These are phyloP conservation scores for Stictonetta naevosa DNA, from an alignment of 2,113 vertebrate species.

Conservation along the genomic window DNA sequence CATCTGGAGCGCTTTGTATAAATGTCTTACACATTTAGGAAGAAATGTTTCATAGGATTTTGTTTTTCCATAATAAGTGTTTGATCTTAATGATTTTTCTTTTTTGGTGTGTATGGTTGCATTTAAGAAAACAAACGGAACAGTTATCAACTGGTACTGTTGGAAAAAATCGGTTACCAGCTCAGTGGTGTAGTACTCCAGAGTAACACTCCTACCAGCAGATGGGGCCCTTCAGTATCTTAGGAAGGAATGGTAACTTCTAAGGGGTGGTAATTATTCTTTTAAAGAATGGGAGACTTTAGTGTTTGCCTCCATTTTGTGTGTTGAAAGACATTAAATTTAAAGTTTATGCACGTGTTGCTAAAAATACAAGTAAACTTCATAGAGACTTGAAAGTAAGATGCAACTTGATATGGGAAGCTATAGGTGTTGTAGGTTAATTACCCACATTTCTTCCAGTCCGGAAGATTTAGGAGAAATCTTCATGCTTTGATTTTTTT, in stretches of 20 bases:
- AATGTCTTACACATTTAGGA: not conserved
- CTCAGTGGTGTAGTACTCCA: not conserved
- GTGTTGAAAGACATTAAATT: not conserved
- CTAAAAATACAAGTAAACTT: not conserved
- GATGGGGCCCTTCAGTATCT: constrained; percentile 11
- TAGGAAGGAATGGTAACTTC: not conserved
- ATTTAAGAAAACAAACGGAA: not conserved
- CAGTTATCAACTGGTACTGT: not conserved
- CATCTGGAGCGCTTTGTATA: not conserved
- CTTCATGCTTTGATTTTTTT: not conserved
- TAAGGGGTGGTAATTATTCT: too few species aligned
- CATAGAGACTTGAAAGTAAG: not conserved
- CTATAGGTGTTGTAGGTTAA: not conserved
- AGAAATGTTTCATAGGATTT: not conserved
- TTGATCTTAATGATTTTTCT: not conserved
- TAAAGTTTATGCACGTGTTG: not conserved
- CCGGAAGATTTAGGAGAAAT: not conserved
- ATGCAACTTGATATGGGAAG: not conserved
- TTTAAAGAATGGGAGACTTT: not conserved
- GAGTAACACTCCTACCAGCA: not conserved
- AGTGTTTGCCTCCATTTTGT: not conserved
- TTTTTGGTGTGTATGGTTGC: not conserved
- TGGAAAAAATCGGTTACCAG: not conserved
- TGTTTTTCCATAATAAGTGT: not conserved
- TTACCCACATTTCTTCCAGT: not conserved